Base-by-base conservation (phyloP, 2,888 invertebrate genomes). In the Spatulosminthurus flaviceps region DNA sequence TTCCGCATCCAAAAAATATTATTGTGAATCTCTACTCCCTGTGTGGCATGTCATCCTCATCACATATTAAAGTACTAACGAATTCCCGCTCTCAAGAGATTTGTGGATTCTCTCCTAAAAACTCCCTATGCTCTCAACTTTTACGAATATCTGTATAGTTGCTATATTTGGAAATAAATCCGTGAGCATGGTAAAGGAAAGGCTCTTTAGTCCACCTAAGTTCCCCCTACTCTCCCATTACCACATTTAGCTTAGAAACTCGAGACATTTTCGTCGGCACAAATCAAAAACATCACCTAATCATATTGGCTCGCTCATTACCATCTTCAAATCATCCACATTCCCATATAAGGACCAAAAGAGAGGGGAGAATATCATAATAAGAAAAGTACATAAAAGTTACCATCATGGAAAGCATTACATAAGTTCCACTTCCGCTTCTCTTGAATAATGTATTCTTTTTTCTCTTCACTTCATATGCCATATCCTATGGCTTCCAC, bases 301-400 rank as follows among this genome's bases (percentile, higher is more conserved):
- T n/a, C 34, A 41, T 70, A 70, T 70, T 70, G 29, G 70, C 70
- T 41, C 34, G n/a, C 70, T 70, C 67, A 67, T 67, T 67, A 28
- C 67, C 67, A 28, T 67, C 19, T 67, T n/a, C 13, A 28, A 16
- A 26, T 67, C 28, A 28, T 9, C 2, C 67, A 28, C 5, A 19
- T 28, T 67, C 28, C 28, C 22, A 1, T 24, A 16, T 16, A 29
- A 28, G 67, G n/a, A n/a, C n/a, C n/a, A n/a, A n/a, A n/a, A n/a
- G n/a, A 29, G 42, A 71, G 71, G n/a, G 24, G 13, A 42, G 29
- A 16, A 71, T 9, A 13, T 42, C 29, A n/a, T n/a, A 42, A 71
- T n/a, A 71, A 71, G 13, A 11, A 4, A 19, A 71, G 43, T 13
- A 43, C 5, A 41, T 21, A 34, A 41, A 19, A 21, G 7, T 7